These are phyloP conservation scores for Catonia carolina DNA, from an alignment of 2,888 invertebrate species.

Conservation along the genomic window DNA sequence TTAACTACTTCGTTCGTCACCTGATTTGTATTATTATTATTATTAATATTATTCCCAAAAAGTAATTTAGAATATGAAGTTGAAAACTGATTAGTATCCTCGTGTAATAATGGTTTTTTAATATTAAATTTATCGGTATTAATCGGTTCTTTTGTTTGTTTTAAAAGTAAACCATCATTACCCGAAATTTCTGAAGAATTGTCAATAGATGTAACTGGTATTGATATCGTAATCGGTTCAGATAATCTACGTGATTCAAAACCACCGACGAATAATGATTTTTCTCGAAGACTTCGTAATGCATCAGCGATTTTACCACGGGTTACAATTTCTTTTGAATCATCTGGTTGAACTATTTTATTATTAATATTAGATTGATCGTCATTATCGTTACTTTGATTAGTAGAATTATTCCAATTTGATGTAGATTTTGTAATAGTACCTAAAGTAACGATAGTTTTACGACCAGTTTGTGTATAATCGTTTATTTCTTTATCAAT, in stretches of 20 bases:
- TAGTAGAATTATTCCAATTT: constrained; percentile 8
- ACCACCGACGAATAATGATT: constrained; percentile 11
- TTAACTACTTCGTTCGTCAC: too few species aligned
- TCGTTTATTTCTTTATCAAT: constrained; percentile 17
- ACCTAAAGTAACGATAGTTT: constrained; percentile 22
- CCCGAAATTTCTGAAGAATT: constrained; percentile 16
- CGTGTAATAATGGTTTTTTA: not conserved
- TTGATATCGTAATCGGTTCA: constrained; percentile 27
- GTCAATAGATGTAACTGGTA: constrained; percentile 22
- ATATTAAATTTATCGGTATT: not conserved
- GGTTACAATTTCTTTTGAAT: constrained; percentile 19
- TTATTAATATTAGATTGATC: not conserved
- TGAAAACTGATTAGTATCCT: not conserved
- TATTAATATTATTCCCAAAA: constrained; percentile 18
- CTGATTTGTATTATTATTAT: not conserved
- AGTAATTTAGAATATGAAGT: constrained; percentile 23
- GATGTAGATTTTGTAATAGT: constrained; percentile 5
- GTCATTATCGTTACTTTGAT: not conserved
- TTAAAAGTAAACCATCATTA: constrained; percentile 19
- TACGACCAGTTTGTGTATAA: constrained; percentile 15
- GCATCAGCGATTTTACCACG: constrained; percentile 30
- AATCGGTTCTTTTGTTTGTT: constrained; percentile 22
- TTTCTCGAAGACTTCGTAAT: constrained; percentile 28
- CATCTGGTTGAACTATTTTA: constrained; percentile 12
- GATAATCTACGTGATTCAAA: constrained; percentile 22